Percentiles rank a stretch among this genome's conserved stretches.
Evolutionary conservation across 1,140 invertebrate species (phyloP).

Genomic region (Eurosta solidaginis): DNA sequence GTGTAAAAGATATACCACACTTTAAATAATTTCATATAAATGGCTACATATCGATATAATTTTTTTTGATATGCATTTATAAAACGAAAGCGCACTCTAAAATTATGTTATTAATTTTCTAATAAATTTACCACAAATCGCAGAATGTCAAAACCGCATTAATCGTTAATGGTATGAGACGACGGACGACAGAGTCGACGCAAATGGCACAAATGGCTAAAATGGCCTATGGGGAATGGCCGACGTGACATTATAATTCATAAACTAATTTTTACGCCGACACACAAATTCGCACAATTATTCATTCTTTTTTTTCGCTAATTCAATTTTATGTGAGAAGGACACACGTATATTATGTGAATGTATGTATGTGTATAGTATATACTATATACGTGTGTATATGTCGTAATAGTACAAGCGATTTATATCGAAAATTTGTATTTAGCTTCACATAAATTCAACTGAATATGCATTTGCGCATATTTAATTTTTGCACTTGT

Average conservation of each 20-base stretch:
- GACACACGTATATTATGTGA: not conserved
- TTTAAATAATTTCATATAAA: too few species aligned
- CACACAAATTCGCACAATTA: not conserved
- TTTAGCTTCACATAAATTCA: too few species aligned
- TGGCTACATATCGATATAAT: too few species aligned
- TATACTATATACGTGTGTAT: too few species aligned
- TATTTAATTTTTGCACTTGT: not conserved
- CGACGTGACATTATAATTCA: conserved; percentile 24
- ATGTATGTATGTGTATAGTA: too few species aligned
- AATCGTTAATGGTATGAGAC: not conserved
- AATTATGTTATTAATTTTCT: conserved; percentile 25
- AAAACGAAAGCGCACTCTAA: not conserved
- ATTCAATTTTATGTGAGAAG: not conserved
- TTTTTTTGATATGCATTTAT: not conserved
- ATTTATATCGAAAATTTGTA: too few species aligned
- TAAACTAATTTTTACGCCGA: conserved; percentile 5
- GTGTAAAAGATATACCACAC: too few species aligned
- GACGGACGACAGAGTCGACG: too few species aligned
- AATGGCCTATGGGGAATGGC: not conserved
- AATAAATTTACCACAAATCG: conserved; percentile 25
- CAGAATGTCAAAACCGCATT: conserved; percentile 22
- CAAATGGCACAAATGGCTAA: not conserved
- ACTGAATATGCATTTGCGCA: not conserved
- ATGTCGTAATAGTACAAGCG: too few species aligned
- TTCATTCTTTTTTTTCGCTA: too few species aligned